Conservation (phyloP, 1,140 invertebrate genomes). For the Orussus abietinus region DNA sequence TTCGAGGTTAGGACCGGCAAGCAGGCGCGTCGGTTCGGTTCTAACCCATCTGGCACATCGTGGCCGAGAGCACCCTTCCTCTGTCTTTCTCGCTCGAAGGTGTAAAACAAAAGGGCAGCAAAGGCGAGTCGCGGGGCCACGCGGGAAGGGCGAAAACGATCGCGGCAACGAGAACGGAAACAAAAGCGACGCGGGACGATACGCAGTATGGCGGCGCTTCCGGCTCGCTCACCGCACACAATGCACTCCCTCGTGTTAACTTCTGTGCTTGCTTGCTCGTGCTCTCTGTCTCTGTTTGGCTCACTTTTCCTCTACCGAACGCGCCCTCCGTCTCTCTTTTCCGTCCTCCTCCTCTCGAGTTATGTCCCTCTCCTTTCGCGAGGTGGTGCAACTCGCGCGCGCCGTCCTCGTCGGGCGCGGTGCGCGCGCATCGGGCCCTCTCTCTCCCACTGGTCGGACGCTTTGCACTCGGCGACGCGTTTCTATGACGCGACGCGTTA, state of each 20-base stretch:
- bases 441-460: too few relatives aligned
- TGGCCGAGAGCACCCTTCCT: too few relatives aligned
- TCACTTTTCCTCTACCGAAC: too few relatives aligned
- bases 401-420: too few relatives aligned
- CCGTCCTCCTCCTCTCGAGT: neutral
- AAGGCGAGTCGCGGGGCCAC: constrained; percentile 6
- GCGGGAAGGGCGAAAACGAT: constrained; percentile 37
- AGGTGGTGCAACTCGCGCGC: too few relatives aligned
- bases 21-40: too few relatives aligned
- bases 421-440: too few relatives aligned
- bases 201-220: constrained; percentile 51
- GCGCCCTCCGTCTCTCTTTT: constrained; percentile 25
- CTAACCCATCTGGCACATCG: too few relatives aligned
- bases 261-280: constrained; percentile 30
- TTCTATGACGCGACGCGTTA: too few relatives aligned
- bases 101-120: constrained; percentile 1
- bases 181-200: constrained; percentile 46
- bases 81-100: too few relatives aligned
- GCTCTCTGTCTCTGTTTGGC: constrained; percentile 14
- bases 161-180: constrained; percentile 46
- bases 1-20: too few relatives aligned
- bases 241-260: constrained; percentile 47
- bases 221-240: constrained; percentile 54
- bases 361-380: constrained; percentile 4
- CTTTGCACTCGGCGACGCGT: too few relatives aligned